A percentile compares a stretch with the other conserved stretches of the same genome.
These are phyloP conservation scores for Lordiphosa andalusiaca DNA, from an alignment of 2,888 invertebrate genomes.

Conservation along the genomic window DNA sequence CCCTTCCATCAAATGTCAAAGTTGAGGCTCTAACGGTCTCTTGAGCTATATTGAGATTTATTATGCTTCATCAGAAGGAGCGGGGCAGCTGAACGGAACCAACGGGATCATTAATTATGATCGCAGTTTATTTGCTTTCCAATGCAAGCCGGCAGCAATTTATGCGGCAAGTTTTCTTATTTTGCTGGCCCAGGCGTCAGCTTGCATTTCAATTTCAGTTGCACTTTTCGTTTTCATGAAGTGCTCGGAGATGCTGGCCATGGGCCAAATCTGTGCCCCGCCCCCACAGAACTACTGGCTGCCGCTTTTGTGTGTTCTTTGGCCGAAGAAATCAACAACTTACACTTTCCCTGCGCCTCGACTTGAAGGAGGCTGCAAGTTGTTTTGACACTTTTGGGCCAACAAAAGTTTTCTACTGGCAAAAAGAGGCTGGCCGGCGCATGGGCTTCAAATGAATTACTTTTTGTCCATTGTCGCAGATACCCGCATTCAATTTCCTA, in stretches of 20 bases:
- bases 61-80: conserved; percentile 31
- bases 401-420: conserved; percentile 39
- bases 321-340: conserved; percentile 52
- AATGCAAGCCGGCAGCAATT: conserved; percentile 27
- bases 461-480: too few species aligned
- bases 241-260: conserved; percentile 25
- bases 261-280: conserved; percentile 20
- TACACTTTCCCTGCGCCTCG: conserved; percentile 49
- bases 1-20: conserved; percentile 69
- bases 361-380: conserved; percentile 43
- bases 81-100: conserved; percentile 11
- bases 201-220: conserved; percentile 58
- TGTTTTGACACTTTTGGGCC: conserved; percentile 68
- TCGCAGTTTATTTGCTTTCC: conserved; percentile 42
- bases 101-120: conserved; percentile 63
- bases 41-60: conserved; percentile 72
- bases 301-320: conserved; percentile 17
- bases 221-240: conserved; percentile 32
- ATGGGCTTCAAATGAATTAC: too few species aligned
- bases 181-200: conserved; percentile 38
- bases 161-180: conserved; percentile 45
- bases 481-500: too few species aligned
- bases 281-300: conserved; percentile 3
- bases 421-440: conserved; percentile 24
- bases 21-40: conserved; percentile 63